phyloP scores from a whole-genome alignment of 2,113 vertebrate genomes.

The Propithecus coquereli region DNA sequence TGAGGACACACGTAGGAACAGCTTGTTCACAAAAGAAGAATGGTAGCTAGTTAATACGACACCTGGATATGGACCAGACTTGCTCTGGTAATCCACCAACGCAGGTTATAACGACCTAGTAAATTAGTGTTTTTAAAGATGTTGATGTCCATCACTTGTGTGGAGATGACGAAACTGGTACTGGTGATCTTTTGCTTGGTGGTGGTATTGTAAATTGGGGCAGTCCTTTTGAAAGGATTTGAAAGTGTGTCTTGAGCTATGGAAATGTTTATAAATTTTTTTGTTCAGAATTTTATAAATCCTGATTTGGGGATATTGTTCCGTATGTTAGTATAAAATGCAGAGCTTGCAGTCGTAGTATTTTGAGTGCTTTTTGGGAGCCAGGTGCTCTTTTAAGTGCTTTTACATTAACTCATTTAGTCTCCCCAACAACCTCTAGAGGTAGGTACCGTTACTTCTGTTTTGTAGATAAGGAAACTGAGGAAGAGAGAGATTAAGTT shows the following conservation, averaged over 20 bases:
- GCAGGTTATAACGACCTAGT: neutral
- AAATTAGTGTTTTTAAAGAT: slow-evolving; percentile 6
- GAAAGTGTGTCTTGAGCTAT: neutral
- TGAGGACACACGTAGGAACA: neutral
- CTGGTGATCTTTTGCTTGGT: neutral
- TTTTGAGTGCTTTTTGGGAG: neutral
- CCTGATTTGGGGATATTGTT: neutral
- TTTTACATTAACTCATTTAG: neutral
- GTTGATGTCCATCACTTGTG: neutral
- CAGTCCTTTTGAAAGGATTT: neutral
- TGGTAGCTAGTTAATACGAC: neutral
- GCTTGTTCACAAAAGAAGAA: neutral
- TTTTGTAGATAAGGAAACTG: slow-evolving; percentile 2
- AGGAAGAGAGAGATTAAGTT: neutral
- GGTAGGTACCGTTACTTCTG: neutral
- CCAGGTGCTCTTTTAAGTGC: neutral
- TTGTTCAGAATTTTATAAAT: neutral
- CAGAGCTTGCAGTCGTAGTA: neutral
- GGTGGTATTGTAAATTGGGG: neutral
- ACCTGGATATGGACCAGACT: neutral
- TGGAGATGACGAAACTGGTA: neutral
- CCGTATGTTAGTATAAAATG: neutral
- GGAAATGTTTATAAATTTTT: neutral
- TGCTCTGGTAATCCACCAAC: neutral
- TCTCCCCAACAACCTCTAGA: neutral